Percentiles rank a stretch among this genome's conserved stretches.
Conservation (phyloP, 2,888 invertebrate genomes). For the Incurvaria masculella region DNA sequence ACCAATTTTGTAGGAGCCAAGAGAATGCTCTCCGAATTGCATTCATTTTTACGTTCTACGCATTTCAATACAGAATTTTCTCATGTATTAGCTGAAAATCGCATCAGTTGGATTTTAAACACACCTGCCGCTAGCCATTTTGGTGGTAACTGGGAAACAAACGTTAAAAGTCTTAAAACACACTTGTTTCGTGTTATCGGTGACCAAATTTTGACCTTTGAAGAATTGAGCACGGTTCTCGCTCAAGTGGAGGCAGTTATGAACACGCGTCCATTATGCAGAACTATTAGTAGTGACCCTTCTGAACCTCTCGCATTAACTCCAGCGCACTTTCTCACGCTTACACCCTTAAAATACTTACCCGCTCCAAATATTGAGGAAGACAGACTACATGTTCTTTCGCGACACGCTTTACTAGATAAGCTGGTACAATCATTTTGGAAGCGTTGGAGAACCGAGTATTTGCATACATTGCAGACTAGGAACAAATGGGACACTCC, state of each 20-base stretch:
- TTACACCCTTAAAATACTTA: conserved; percentile 6
- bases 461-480: conserved; percentile 1
- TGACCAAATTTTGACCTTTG: background rate
- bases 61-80: background rate
- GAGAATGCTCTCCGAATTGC: background rate
- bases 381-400: background rate
- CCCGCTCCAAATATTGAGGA: conserved; percentile 1
- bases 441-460: conserved; percentile 5
- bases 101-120: background rate
- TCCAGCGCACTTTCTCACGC: conserved; percentile 8
- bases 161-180: background rate
- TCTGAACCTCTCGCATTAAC: conserved; percentile 6
- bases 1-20: background rate
- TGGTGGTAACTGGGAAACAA: background rate
- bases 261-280: conserved; percentile 13
- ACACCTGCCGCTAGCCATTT: background rate
- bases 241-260: conserved; percentile 27
- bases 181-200: background rate
- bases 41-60: background rate
- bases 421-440: conserved; percentile 3
- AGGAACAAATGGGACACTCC: conserved; percentile 5
- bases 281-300: conserved; percentile 7
- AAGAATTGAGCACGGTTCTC: conserved; percentile 40
- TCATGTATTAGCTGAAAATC: background rate
- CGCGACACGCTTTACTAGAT: background rate